These are phyloP conservation scores for Limnephilus lunatus DNA, from an alignment of 2,888 invertebrate species.

Conservation along the genomic window DNA sequence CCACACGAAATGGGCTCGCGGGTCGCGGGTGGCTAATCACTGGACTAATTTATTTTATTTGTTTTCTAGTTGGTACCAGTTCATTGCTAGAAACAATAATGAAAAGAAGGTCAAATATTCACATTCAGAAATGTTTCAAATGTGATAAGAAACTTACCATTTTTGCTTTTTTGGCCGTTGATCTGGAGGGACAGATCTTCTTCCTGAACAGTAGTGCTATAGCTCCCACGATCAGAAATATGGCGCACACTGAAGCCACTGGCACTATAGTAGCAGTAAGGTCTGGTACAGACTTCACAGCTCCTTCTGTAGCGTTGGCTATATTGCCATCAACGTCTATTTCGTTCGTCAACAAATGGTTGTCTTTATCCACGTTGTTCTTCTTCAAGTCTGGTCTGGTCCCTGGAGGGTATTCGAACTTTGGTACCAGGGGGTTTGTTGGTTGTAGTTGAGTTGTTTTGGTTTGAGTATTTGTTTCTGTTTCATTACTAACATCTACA, in stretches of 20 bases:
- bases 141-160: constrained; percentile 77
- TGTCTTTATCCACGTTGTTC: constrained; percentile 34
- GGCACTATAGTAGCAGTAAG: constrained; percentile 84
- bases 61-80: not conserved
- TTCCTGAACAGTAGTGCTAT: constrained; percentile 84
- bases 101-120: not conserved
- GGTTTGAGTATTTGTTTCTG: constrained; percentile 59
- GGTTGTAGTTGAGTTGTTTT: constrained; percentile 65
- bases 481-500: constrained; percentile 59
- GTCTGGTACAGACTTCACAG: constrained; percentile 75
- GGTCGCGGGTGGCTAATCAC: too few relatives aligned
- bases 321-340: constrained; percentile 45
- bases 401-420: constrained; percentile 60
- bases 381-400: constrained; percentile 58
- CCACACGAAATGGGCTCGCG: too few relatives aligned
- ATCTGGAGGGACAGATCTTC: constrained; percentile 81
- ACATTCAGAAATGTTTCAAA: not conserved
- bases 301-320: constrained; percentile 67
- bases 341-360: constrained; percentile 62
- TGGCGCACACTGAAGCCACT: constrained; percentile 82
- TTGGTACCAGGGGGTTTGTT: constrained; percentile 59
- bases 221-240: constrained; percentile 83
- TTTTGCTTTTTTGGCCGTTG: constrained; percentile 85
- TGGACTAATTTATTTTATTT: too few relatives aligned
- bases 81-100: not conserved